Base-by-base conservation (phyloP, 2,888 invertebrate species). In the Entomobrya proxima region DNA sequence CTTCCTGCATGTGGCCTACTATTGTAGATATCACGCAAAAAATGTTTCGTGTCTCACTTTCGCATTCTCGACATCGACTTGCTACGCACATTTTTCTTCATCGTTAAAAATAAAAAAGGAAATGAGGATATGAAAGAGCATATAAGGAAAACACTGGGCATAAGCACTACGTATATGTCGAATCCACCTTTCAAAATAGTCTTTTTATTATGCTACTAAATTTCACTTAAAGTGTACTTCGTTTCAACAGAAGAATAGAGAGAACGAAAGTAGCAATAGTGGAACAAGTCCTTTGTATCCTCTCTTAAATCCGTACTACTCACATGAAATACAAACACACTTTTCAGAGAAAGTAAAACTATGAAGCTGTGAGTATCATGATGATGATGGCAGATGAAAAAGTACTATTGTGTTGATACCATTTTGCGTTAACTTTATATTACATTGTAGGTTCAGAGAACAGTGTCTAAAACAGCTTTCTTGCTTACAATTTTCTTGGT, bases 151-250 rank as follows among this genome's bases (percentile, higher is more conserved):
- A n/a, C n/a, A n/a, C n/a, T n/a, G n/a, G n/a, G n/a, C n/a, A n/a
- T n/a, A n/a, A n/a, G n/a, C n/a, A n/a, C n/a, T n/a, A n/a, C n/a
- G n/a, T 40, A 52, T 75, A 9, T 75, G 44, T 47, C 6, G 32
- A 32, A 69, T 30, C 40, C 67, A 64, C 58, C 27, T 32, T 78
- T 2, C 21, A 47, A 7, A 47, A 69, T 32, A 50, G 69, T 69
- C 44, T 35, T 86, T 86, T 86, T 86, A 86, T 86, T 86, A 81
- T 81, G 81, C 86, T 72, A 86, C 77, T 86, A 86, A 86, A 86
- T 76, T 81, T 77, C 67, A 67, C 86, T 86, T 86, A 86, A 81
- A 76, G 61, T 81, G 76, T 81, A 77, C 69, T 77, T 80, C 64
- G 52, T 69, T 80, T 80, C 72, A 40, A 6, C 40, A 44, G n/a